These are phyloP conservation scores for Eidolon helvum DNA, from an alignment of 2,113 vertebrate species.

Conservation along the genomic window DNA sequence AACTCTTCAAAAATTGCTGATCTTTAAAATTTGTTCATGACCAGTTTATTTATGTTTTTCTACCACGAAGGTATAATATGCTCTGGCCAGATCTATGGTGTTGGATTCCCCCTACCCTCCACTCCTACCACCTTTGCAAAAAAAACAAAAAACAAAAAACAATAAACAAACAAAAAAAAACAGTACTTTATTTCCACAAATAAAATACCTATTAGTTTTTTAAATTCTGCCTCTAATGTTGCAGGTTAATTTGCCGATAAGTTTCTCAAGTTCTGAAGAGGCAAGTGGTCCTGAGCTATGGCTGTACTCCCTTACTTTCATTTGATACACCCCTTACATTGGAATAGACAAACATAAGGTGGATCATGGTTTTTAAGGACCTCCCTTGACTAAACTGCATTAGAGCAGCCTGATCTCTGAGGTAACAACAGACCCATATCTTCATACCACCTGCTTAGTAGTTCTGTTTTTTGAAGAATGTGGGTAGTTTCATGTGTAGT, in stretches of 20 bases:
- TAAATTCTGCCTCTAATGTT: not conserved
- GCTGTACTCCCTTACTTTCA: not conserved
- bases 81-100: not conserved
- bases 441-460: not conserved
- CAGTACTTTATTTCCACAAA: not conserved
- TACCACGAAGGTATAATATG: not conserved
- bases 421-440: not conserved
- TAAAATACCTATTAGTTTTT: not conserved
- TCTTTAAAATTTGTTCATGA: not conserved
- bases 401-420: not conserved
- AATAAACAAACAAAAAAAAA: not conserved
- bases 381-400: not conserved
- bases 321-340: not conserved
- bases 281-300: not conserved
- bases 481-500: rapidly evolving
- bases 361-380: not conserved
- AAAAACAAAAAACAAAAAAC: not conserved
- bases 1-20: not conserved
- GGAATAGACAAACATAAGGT: not conserved
- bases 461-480: not conserved
- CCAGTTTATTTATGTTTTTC: not conserved
- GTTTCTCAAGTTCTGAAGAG: not conserved
- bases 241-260: not conserved
- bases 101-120: not conserved
- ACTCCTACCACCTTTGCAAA: not conserved